Evolutionary conservation across 2,113 vertebrate species (phyloP).

Genomic region (Atlantisia rogersi): DNA sequence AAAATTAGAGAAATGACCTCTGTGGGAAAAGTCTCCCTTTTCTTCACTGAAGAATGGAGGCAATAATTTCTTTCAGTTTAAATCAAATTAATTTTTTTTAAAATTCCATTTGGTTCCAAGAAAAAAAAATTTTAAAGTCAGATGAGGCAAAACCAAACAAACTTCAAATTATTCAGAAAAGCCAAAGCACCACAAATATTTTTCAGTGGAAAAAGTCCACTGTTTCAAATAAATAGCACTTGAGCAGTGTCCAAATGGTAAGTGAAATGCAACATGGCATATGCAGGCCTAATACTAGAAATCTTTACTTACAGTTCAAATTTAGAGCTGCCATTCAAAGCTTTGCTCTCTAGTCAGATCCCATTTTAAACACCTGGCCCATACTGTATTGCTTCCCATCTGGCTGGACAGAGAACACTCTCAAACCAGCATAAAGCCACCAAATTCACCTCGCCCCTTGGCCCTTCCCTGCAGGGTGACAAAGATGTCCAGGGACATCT

Average conservation of each 20-base stretch:
- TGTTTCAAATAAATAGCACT: conserved; percentile 32
- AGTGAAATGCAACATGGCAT: conserved; percentile 23
- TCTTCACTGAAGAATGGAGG: not conserved
- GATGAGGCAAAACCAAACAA: conserved; percentile 28
- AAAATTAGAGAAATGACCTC: not conserved
- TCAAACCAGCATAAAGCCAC: not conserved
- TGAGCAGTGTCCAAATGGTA: not conserved
- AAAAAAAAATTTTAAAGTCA: not conserved
- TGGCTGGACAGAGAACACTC: not conserved
- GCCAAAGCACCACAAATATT: conserved; percentile 46
- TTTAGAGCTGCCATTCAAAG: conserved; percentile 18
- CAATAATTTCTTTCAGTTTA: conserved; percentile 11
- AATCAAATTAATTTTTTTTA: not conserved
- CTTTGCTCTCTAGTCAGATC: not conserved
- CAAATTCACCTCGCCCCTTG: not conserved
- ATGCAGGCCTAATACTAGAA: not conserved
- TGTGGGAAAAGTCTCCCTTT: not conserved
- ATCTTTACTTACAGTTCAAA: conserved; percentile 27
- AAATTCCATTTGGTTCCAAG: not conserved
- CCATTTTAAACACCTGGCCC: not conserved
- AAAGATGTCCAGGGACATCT: not conserved
- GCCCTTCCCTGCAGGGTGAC: not conserved
- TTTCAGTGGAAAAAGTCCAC: conserved; percentile 34
- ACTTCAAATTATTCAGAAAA: conserved; percentile 19
- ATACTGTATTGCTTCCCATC: not conserved